A percentile compares a stretch with the other conserved stretches of the same genome.
phyloP scores from a whole-genome alignment of 2,797 vertebrate genomes.

The Neosilurus mollespiculum region DNA sequence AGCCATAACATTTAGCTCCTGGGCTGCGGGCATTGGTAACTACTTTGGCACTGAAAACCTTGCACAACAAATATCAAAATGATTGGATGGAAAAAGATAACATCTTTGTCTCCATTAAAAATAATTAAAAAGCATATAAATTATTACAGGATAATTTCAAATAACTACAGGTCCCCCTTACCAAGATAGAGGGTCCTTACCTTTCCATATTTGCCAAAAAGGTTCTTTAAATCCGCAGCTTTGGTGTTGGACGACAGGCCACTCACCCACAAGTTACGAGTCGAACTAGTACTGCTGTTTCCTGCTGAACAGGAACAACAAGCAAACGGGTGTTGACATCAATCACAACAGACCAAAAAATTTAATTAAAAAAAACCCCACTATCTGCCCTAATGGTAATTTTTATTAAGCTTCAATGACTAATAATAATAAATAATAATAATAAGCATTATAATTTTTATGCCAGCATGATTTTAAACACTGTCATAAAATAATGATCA shows the following conservation, averaged over 20 bases:
- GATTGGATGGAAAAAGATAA: background rate
- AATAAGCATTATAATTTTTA: background rate
- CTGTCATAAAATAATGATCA: background rate
- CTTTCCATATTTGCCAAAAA: conserved; percentile 99
- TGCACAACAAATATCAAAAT: background rate
- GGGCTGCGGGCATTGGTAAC: conserved; percentile 97
- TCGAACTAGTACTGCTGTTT: conserved; percentile 80
- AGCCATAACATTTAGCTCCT: conserved; percentile 93
- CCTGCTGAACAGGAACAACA: conserved; percentile 69
- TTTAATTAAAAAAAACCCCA: background rate
- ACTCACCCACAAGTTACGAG: conserved; percentile 96
- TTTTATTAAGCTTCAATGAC: background rate
- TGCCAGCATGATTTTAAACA: background rate
- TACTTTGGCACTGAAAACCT: conserved; percentile 97
- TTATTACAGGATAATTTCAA: background rate
- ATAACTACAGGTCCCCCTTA: background rate
- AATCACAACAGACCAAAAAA: too few species aligned
- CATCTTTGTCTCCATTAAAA: background rate
- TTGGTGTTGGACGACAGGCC: conserved; percentile 97
- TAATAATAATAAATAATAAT: background rate
- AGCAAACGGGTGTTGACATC: background rate
- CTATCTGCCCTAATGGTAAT: background rate
- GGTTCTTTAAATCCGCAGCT: conserved; percentile 97
- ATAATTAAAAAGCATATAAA: background rate
- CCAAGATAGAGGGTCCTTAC: conserved; percentile 64